phyloP scores from a whole-genome alignment of 1,140 invertebrate species.

The Lerema accius region DNA sequence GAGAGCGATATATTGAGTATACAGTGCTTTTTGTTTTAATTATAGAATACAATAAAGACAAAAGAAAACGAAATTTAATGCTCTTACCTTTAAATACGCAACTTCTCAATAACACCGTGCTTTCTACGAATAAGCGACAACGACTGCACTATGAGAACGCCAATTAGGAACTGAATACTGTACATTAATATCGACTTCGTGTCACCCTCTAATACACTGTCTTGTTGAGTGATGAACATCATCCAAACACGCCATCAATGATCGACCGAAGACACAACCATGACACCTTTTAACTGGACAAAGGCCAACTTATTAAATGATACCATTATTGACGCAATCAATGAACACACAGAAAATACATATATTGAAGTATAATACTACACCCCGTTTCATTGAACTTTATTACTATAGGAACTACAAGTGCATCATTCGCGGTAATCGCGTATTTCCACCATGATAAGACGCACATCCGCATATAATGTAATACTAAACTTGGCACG shows the following conservation, averaged over 20 bases:
- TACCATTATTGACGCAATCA: slow-evolving; percentile 22
- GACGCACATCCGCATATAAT: slow-evolving; percentile 31
- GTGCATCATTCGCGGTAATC: background rate
- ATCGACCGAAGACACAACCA: slow-evolving; percentile 47
- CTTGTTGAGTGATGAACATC: slow-evolving; percentile 49
- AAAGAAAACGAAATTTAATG: background rate
- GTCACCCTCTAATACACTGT: slow-evolving; percentile 38
- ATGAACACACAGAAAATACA: slow-evolving; percentile 23
- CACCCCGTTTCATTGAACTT: slow-evolving; percentile 22
- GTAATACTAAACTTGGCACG: slow-evolving; percentile 60
- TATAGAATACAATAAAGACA: too few relatives aligned
- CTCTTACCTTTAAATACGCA: background rate
- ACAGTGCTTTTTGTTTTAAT: too few relatives aligned
- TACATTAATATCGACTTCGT: slow-evolving; percentile 44
- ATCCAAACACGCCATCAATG: slow-evolving; percentile 42
- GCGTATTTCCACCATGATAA: slow-evolving; percentile 24
- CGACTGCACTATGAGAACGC: slow-evolving; percentile 32
- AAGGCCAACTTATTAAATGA: slow-evolving; percentile 44
- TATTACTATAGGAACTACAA: background rate
- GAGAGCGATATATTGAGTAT: too few relatives aligned
- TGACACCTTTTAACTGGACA: slow-evolving; percentile 54
- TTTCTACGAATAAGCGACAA: slow-evolving; percentile 27
- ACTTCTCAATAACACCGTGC: slow-evolving; percentile 9
- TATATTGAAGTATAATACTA: slow-evolving; percentile 11
- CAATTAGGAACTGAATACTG: slow-evolving; percentile 49